These are phyloP conservation scores for Myopa testacea DNA, from an alignment of 2,888 invertebrate genomes.

Conservation along the genomic window DNA sequence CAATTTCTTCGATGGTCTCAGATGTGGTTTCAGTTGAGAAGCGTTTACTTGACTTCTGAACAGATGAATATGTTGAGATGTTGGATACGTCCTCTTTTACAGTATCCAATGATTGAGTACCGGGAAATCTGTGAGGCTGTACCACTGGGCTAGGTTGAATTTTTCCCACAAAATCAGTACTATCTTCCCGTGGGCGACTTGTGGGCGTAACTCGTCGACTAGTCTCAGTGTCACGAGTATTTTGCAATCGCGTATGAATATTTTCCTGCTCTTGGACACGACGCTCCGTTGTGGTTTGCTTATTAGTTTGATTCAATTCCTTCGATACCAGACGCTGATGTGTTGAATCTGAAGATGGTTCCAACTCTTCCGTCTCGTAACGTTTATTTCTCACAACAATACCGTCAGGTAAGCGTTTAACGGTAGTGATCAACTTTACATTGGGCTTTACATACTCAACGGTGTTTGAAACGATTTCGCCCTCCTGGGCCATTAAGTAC, in stretches of 20 bases:
- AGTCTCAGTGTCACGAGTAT: conserved; percentile 41
- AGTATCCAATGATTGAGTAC: conserved; percentile 35
- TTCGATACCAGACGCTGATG: conserved; percentile 48
- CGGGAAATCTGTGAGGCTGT: conserved; percentile 38
- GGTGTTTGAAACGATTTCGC: conserved; percentile 72
- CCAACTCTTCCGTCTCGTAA: conserved; percentile 71
- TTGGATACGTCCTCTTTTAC: conserved; percentile 52
- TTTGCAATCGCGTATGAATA: conserved; percentile 46
- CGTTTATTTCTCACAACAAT: conserved; percentile 77
- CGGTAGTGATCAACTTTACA: conserved; percentile 76
- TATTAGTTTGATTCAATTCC: conserved; percentile 46
- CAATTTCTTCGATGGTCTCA: conserved; percentile 59
- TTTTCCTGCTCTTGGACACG: conserved; percentile 47
- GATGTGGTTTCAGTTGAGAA: conserved; percentile 64
- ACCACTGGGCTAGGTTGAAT: conserved; percentile 27
- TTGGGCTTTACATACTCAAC: conserved; percentile 76
- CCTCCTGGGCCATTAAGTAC: conserved; percentile 64
- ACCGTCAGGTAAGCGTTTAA: conserved; percentile 76
- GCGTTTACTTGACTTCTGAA: conserved; percentile 63
- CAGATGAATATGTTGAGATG: conserved; percentile 57
- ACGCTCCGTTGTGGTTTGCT: conserved; percentile 43
- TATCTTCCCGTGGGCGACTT: conserved; percentile 50
- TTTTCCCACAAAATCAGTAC: conserved; percentile 59
- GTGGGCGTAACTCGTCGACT: conserved; percentile 29
- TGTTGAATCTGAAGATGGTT: conserved; percentile 49